Evolutionary conservation across 2,113 vertebrate genomes (phyloP).

Genomic region (Erinaceus europaeus): DNA sequence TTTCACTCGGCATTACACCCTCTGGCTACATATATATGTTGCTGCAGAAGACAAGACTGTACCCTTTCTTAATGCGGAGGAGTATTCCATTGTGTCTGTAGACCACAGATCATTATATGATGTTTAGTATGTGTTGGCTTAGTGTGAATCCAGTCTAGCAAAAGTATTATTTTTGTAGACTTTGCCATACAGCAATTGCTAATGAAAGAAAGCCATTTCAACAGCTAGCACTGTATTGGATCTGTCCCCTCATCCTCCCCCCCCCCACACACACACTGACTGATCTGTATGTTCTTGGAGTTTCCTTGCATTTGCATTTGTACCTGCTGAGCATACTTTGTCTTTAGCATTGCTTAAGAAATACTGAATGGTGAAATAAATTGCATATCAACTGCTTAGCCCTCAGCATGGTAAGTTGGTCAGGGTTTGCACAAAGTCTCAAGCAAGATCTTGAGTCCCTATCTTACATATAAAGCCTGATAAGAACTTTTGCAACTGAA

Average conservation of each 20-base stretch:
- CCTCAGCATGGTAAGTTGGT: neutral
- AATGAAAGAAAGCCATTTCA: neutral
- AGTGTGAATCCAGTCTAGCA: constrained; percentile 21
- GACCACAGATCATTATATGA: neutral
- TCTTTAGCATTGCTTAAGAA: neutral
- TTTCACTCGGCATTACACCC: no score
- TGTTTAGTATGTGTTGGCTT: neutral
- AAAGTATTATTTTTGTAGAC: neutral
- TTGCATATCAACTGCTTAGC: neutral
- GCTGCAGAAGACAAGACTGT: no score
- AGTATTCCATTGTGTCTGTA: no score
- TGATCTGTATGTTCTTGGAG: neutral
- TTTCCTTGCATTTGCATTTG: neutral
- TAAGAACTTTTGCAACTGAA: neutral
- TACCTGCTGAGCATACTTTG: neutral
- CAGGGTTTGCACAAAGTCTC: neutral
- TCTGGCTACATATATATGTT: no score
- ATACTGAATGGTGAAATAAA: neutral
- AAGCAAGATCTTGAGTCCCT: neutral
- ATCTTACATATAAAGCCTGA: neutral
- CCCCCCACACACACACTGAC: neutral
- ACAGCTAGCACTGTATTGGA: neutral
- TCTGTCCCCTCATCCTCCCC: no score
- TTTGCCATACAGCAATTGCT: neutral
- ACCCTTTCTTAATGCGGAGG: no score